Evolutionary conservation across 2,797 vertebrate species (phyloP), one percentile per base, ranked within the genome.

Genomic region (Phoeniculus purpureus): DNA sequence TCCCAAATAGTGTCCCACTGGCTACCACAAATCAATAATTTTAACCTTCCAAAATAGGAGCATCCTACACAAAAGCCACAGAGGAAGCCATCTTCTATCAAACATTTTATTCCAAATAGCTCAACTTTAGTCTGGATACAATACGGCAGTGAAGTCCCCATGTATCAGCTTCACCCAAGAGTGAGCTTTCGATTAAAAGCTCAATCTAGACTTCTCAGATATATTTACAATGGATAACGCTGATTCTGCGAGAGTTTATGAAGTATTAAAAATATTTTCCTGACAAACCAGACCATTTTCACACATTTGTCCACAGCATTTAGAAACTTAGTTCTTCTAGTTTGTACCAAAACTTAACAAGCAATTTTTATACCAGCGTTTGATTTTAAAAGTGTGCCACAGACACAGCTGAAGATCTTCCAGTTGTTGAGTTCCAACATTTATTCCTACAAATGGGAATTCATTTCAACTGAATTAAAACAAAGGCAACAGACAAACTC

Each of bases 381-480:
- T n/a, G 15, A 56, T 19, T 77, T 67, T 51, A 65, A 84, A 8
- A 75, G 22, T 60, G 40, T 64, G 75, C 23, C 20, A 23, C 11
- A 58, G 10, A n/a, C 15, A 66, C 5, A 34, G n/a, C 16, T 58
- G 23, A 90, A 81, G 50, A 45, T 2, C 23, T 80, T 85, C 48
- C 4, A 79, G 31, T 9, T 87, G 32, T 74, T 61, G 48, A 4
- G 1, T 32, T 62, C 64, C 17, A 70, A 45, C 65, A 78, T 14
- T 56, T 81, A 77, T 29, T 83, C 51, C 67, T 72, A 66, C 12
- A 81, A 85, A 61, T 8, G 13, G 21, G 10, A 94, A 93, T 81
- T 96, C 2, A 13, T 89, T 96, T 96, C 68, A 96, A 95, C 66
- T 66, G 64, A 93, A 90, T 82, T 90, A 93, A 95, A 87, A 92